A percentile compares a stretch with the other conserved stretches of the same genome.
Evolutionary conservation across 2,113 vertebrate genomes (phyloP).

Genomic region (Eidolon helvum): DNA sequence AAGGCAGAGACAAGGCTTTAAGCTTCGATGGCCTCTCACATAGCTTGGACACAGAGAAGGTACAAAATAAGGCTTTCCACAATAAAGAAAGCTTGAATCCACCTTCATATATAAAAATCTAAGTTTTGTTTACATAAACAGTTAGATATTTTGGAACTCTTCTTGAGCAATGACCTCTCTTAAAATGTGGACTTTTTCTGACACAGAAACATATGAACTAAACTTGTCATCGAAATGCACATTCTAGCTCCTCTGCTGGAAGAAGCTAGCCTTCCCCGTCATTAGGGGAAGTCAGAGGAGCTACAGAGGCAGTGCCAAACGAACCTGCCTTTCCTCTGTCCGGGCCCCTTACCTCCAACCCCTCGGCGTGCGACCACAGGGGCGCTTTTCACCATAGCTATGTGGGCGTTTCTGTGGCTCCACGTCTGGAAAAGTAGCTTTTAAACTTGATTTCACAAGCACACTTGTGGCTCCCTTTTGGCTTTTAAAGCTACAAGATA

Average conservation of each 20-base stretch:
- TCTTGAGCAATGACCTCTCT: not conserved
- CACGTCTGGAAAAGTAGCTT: conserved; percentile 9
- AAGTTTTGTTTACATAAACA: not conserved
- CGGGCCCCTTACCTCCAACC: not conserved
- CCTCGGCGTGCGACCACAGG: accelerated
- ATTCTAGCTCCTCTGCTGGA: not conserved
- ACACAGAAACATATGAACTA: not conserved
- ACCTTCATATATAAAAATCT: not conserved
- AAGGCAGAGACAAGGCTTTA: not conserved
- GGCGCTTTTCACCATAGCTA: not conserved
- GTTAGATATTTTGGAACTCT: not conserved
- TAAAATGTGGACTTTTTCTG: not conserved
- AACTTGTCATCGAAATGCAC: not conserved
- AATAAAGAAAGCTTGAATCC: not conserved
- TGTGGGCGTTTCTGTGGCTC: not conserved
- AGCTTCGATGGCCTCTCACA: not conserved
- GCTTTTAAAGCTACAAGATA: not conserved
- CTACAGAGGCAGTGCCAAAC: not conserved
- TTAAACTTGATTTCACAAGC: conserved; percentile 24
- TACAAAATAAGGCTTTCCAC: not conserved
- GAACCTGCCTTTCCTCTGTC: not conserved
- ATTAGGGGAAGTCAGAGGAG: not conserved
- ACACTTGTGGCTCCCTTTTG: not conserved
- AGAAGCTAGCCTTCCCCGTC: not conserved
- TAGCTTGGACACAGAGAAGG: not conserved